A percentile compares a stretch with the other conserved stretches of the same genome.
Evolutionary conservation across 2,797 vertebrate species (phyloP).

Genomic region (Phrynocephalus guinanensis): DNA sequence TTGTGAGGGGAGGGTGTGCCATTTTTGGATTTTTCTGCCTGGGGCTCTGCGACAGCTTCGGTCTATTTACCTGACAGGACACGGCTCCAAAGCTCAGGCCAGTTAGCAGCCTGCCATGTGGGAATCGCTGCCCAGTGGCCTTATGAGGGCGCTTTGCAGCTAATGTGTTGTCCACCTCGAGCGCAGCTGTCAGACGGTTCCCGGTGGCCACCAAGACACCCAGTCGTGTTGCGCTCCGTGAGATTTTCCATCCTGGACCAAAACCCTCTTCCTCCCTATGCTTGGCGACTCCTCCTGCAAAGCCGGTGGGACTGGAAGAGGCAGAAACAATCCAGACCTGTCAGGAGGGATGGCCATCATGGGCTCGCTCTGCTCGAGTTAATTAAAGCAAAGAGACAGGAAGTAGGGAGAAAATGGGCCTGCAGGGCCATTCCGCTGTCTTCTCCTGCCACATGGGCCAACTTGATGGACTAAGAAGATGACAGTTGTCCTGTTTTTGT

Average conservation of each 20-base stretch:
- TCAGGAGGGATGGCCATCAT: conserved; percentile 38
- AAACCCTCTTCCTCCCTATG: background rate
- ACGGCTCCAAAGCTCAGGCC: too few species aligned
- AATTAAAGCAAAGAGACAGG: conserved; percentile 47
- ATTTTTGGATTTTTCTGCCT: too few species aligned
- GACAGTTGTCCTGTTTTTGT: background rate
- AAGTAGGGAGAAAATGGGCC: conserved; percentile 27
- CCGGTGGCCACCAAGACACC: background rate
- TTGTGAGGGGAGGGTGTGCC: too few species aligned
- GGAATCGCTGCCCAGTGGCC: background rate
- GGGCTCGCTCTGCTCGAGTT: conserved; percentile 34
- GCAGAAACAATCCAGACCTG: conserved; percentile 38
- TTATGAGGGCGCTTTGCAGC: background rate
- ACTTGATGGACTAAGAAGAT: background rate
- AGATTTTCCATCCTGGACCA: background rate
- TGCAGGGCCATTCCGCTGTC: background rate
- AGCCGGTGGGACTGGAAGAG: background rate
- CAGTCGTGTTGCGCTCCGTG: background rate
- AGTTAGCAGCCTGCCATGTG: too few species aligned
- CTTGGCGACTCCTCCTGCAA: background rate
- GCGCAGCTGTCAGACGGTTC: background rate
- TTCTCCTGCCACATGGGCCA: background rate
- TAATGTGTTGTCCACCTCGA: background rate
- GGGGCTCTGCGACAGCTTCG: too few species aligned
- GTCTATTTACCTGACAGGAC: too few species aligned